phyloP scores from a whole-genome alignment of 2,888 invertebrate species.

The Trissonchulus sp. region DNA sequence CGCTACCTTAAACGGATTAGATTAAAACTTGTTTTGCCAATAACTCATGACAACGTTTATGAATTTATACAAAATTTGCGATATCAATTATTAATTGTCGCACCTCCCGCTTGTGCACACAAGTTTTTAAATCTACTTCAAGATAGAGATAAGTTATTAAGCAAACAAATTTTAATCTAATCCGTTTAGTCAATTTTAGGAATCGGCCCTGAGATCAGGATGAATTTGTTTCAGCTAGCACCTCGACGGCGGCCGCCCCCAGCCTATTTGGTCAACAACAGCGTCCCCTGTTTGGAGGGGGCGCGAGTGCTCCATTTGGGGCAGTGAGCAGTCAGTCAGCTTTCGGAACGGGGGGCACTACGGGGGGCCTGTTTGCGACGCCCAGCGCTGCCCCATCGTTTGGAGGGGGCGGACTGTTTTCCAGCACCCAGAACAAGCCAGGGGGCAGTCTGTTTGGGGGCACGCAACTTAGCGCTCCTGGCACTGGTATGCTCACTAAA shows the following conservation, averaged over 20 bases:
- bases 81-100: too few species aligned
- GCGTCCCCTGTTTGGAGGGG: conserved; percentile 20
- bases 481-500: too few species aligned
- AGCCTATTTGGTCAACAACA: neutral
- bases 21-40: too few species aligned
- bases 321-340: neutral
- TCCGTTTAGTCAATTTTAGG: too few species aligned
- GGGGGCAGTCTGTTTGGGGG: conserved; percentile 46
- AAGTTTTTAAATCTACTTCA: too few species aligned
- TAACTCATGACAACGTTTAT: too few species aligned
- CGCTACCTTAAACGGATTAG: too few species aligned
- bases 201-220: too few species aligned
- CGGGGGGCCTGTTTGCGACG: conserved; percentile 22
- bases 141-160: too few species aligned
- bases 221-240: neutral
- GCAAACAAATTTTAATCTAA: too few species aligned
- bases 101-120: too few species aligned
- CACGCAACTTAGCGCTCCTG: conserved; percentile 41
- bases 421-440: conserved; percentile 29
- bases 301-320: conserved; percentile 14
- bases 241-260: conserved; percentile 8
- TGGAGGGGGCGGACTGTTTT: conserved; percentile 22
- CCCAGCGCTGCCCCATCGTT: conserved; percentile 34
- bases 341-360: neutral
- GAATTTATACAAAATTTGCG: too few species aligned